A percentile compares a stretch with the other conserved stretches of the same genome.
These are phyloP conservation scores for Eupithecia inturbata DNA, from an alignment of 2,888 invertebrate genomes.

Conservation along the genomic window DNA sequence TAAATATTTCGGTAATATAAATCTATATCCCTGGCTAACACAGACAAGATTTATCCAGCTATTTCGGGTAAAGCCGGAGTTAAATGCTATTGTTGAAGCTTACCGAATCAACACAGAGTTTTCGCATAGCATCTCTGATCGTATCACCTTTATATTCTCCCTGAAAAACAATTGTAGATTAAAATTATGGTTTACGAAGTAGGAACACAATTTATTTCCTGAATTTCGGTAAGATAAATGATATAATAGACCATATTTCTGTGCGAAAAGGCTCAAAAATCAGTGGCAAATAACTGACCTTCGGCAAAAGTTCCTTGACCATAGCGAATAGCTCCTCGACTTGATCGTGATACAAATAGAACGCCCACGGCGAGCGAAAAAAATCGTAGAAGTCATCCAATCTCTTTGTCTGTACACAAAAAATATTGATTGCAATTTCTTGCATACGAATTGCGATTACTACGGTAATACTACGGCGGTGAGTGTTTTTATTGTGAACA, in stretches of 20 bases:
- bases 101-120: slow-evolving; percentile 39
- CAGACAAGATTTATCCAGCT: not conserved
- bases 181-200: no score
- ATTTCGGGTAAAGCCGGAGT: not conserved
- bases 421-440: slow-evolving; percentile 32
- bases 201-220: not conserved
- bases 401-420: slow-evolving; percentile 69
- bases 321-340: slow-evolving; percentile 77
- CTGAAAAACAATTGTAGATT: slow-evolving; percentile 41
- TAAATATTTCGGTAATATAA: no score
- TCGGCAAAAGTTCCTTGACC: slow-evolving; percentile 72
- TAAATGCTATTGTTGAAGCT: slow-evolving; percentile 1
- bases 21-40: no score
- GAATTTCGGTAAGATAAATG: not conserved
- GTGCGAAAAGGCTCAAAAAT: not conserved
- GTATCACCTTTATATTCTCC: slow-evolving; percentile 59
- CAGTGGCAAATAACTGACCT: slow-evolving; percentile 52
- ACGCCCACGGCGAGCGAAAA: slow-evolving; percentile 87
- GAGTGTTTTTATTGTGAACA: not conserved
- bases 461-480: no score
- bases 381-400: slow-evolving; percentile 87
- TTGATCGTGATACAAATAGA: slow-evolving; percentile 85
- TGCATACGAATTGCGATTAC: not conserved
- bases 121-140: slow-evolving; percentile 58
- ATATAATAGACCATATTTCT: not conserved